A percentile compares a stretch with the other conserved stretches of the same genome.
Evolutionary conservation across 2,888 invertebrate species (phyloP).

Genomic region (Luperina nickerlii): DNA sequence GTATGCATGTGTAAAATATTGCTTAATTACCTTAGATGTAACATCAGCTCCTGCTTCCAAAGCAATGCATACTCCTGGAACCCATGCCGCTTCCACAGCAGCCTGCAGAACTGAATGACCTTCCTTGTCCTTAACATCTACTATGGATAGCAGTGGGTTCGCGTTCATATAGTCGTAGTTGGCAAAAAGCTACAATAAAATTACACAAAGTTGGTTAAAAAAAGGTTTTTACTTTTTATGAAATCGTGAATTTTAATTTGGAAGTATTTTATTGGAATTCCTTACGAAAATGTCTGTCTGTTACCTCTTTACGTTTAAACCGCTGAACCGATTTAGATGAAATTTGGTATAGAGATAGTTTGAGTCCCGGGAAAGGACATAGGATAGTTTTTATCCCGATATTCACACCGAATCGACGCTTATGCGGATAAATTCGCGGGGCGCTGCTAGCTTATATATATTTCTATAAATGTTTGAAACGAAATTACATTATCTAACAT

Average conservation of each 20-base stretch:
- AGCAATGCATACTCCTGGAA: constrained; percentile 87
- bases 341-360: too few species aligned
- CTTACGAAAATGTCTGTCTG: neutral
- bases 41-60: constrained; percentile 89
- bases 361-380: too few species aligned
- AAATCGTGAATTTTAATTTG: neutral
- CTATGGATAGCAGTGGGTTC: constrained; percentile 81
- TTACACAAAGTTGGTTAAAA: neutral
- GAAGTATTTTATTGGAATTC: neutral
- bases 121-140: constrained; percentile 86
- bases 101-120: constrained; percentile 89
- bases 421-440: too few species aligned
- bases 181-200: constrained; percentile 77
- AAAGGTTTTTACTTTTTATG: neutral
- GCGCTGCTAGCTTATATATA: neutral
- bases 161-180: constrained; percentile 80
- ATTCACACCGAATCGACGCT: too few species aligned
- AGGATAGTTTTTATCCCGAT: too few species aligned
- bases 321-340: too few species aligned
- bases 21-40: constrained; percentile 79
- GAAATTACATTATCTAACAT: neutral
- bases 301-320: too few species aligned
- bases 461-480: neutral
- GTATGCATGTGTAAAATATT: neutral
- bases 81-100: constrained; percentile 88